phyloP scores from a whole-genome alignment of 2,888 invertebrate species.

The Tribolium freemani region DNA sequence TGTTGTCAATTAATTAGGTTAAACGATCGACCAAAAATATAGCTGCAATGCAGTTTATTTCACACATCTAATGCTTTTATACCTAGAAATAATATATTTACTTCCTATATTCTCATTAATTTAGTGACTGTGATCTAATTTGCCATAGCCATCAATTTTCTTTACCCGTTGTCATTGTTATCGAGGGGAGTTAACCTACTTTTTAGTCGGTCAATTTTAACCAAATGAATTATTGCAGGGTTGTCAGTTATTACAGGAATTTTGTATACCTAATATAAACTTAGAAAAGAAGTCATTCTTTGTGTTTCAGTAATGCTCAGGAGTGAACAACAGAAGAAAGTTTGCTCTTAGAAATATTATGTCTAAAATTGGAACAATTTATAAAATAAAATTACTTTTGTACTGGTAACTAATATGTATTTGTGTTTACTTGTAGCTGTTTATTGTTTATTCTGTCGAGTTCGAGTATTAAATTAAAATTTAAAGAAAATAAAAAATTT shows the following conservation, averaged over 20 bases:
- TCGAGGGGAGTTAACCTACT: background rate
- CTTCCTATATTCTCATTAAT: slow-evolving; percentile 6
- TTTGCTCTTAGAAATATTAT: too few relatives aligned
- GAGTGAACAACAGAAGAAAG: too few relatives aligned
- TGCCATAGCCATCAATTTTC: slow-evolving; percentile 9
- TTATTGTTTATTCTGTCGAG: too few relatives aligned
- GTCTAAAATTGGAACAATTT: too few relatives aligned
- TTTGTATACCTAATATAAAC: too few relatives aligned
- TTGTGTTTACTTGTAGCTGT: too few relatives aligned
- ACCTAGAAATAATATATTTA: background rate
- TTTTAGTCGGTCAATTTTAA: background rate
- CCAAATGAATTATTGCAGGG: background rate
- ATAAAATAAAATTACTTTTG: too few relatives aligned
- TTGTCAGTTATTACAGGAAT: background rate
- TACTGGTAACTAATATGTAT: too few relatives aligned
- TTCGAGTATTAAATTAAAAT: too few relatives aligned
- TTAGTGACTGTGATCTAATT: background rate
- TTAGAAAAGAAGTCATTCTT: too few relatives aligned
- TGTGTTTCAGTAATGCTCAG: too few relatives aligned
- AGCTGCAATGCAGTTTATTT: slow-evolving; percentile 26
- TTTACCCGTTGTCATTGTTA: background rate
- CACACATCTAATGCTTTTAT: background rate
- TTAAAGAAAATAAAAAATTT: too few relatives aligned
- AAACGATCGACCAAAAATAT: slow-evolving; percentile 20
- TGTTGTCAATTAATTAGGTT: slow-evolving; percentile 3